phyloP scores from a whole-genome alignment of 2,113 vertebrate genomes.

The Tilapia sparmanii region DNA sequence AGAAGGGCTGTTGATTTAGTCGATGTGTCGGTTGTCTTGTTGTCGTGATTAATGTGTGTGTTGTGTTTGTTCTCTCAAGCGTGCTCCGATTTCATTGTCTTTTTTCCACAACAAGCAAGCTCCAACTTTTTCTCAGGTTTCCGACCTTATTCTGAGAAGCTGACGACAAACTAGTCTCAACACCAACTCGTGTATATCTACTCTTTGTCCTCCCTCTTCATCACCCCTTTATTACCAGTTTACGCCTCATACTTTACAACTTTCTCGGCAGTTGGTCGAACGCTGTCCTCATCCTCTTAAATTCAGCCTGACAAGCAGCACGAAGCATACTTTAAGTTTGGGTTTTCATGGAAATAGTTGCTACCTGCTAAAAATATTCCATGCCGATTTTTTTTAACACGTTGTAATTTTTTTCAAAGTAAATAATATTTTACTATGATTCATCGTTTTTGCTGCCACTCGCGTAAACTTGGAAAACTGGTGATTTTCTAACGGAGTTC shows the following conservation, averaged over 20 bases:
- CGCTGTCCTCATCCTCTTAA: neutral
- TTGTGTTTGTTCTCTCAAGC: neutral
- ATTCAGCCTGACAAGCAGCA: neutral
- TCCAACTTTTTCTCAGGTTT: neutral
- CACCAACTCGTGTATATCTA: neutral
- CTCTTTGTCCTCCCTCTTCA: neutral
- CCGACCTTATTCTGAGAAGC: neutral
- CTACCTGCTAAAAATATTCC: rapidly evolving
- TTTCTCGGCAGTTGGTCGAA: neutral
- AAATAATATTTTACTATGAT: neutral
- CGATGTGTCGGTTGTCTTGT: neutral
- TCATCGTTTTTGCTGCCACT: neutral
- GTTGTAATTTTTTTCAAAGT: rapidly evolving
- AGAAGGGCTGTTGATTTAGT: rapidly evolving
- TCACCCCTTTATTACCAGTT: neutral
- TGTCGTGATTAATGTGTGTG: neutral
- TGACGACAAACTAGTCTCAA: neutral
- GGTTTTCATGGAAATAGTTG: rapidly evolving
- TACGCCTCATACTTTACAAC: neutral
- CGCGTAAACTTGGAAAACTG: neutral
- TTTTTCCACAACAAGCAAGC: neutral
- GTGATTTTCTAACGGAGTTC: neutral
- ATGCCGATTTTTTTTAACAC: neutral
- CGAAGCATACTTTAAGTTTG: neutral
- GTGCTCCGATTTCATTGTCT: constrained; percentile 29